Evolutionary conservation across 92 coral and sea anemone genomes (phyloP).

Genomic region (Palythoa heliodiscus): DNA sequence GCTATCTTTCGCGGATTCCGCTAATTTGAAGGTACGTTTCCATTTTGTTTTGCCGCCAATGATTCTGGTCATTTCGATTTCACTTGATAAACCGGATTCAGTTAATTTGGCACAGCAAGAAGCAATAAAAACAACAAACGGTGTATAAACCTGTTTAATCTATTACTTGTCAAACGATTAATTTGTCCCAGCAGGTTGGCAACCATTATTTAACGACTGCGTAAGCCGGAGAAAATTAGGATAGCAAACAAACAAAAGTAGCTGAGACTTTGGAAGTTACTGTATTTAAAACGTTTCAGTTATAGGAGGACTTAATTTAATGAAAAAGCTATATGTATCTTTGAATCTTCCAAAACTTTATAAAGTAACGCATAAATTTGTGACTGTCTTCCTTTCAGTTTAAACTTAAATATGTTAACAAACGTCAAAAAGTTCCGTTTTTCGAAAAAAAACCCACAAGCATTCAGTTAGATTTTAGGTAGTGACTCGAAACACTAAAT

Average conservation of each 20-base stretch:
- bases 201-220: background rate
- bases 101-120: constrained; percentile 31
- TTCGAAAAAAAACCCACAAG: too few species aligned
- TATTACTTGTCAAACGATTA: constrained; percentile 27
- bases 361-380: too few species aligned
- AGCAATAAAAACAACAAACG: constrained; percentile 31
- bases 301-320: too few species aligned
- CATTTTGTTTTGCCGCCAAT: background rate
- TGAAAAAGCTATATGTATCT: too few species aligned
- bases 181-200: constrained; percentile 25
- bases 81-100: background rate
- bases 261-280: background rate
- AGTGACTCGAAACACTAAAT: too few species aligned
- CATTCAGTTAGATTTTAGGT: too few species aligned
- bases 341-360: too few species aligned
- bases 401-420: too few species aligned
- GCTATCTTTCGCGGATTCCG: background rate
- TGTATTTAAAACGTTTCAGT: too few species aligned
- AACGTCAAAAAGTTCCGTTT: too few species aligned
- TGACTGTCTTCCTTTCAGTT: too few species aligned
- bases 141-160: constrained; percentile 13
- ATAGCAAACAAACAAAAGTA: background rate
- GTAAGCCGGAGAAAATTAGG: background rate
- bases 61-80: background rate
- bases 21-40: background rate